phyloP scores from a whole-genome alignment of 2,888 invertebrate species.

The Mylabris sibirica region DNA sequence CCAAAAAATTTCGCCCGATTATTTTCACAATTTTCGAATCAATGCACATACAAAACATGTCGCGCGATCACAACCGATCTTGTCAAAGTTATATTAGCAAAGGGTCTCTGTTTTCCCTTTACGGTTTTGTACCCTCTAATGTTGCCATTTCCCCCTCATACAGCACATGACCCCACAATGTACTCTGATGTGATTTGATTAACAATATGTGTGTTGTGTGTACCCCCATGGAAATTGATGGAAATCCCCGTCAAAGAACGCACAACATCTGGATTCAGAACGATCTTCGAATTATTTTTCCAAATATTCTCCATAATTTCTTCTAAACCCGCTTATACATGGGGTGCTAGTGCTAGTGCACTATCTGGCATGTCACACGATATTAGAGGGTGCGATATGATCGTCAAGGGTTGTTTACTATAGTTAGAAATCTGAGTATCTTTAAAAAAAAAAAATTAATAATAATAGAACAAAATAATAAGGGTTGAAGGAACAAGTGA shows the following conservation, averaged over 20 bases:
- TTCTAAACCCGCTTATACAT: too few relatives aligned
- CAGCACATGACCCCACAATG: constrained; percentile 48
- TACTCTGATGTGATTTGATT: constrained; percentile 55
- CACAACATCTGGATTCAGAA: neutral
- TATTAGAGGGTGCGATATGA: constrained; percentile 63
- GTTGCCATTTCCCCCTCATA: constrained; percentile 46
- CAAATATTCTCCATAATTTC: neutral
- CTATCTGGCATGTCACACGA: constrained; percentile 62
- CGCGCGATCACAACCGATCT: neutral
- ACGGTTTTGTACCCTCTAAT: constrained; percentile 17
- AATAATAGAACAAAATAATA: too few relatives aligned
- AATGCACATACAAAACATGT: neutral
- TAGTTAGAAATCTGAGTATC: too few relatives aligned
- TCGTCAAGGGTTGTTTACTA: constrained; percentile 55
- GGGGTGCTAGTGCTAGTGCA: constrained; percentile 55
- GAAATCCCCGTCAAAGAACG: constrained; percentile 23
- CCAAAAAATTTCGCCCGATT: neutral
- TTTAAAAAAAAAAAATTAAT: too few relatives aligned
- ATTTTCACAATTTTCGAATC: neutral
- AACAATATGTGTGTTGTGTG: constrained; percentile 55
- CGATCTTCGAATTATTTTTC: neutral
- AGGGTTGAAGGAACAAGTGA: neutral
- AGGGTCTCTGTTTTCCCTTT: constrained; percentile 38
- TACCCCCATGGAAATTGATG: constrained; percentile 46
- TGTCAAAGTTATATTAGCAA: constrained; percentile 14